A percentile compares a stretch with the other conserved stretches of the same genome.
These are phyloP conservation scores for Siniperca chuatsi DNA, from an alignment of 2,113 vertebrate species.

Conservation along the genomic window DNA sequence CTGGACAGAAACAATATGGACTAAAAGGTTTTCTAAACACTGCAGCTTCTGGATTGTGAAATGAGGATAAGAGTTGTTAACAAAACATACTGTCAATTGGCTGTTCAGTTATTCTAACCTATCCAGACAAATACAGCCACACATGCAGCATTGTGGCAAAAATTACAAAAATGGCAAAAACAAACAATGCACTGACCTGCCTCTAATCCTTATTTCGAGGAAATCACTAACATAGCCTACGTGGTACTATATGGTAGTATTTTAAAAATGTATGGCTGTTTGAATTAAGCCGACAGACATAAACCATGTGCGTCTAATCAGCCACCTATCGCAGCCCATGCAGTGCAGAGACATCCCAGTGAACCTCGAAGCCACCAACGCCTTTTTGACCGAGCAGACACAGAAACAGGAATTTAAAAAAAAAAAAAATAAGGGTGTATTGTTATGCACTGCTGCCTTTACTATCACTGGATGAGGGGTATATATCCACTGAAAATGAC, in stretches of 20 bases:
- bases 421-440: background rate
- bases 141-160: constrained; percentile 33
- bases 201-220: background rate
- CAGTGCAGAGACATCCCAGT: constrained; percentile 62
- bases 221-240: background rate
- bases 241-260: constrained; percentile 7
- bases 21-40: background rate
- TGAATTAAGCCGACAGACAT: constrained; percentile 42
- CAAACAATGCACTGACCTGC: constrained; percentile 4
- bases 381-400: constrained; percentile 64
- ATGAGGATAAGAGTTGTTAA: background rate
- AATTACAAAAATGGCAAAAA: no score
- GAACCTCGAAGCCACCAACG: constrained; percentile 73
- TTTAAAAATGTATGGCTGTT: constrained; percentile 43
- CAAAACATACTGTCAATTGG: constrained; percentile 6
- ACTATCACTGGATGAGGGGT: background rate
- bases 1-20: background rate
- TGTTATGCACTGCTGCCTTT: constrained; percentile 11
- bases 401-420: background rate
- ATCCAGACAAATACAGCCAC: constrained; percentile 17
- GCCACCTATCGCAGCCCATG: constrained; percentile 44
- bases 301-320: constrained; percentile 66
- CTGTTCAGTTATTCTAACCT: constrained; percentile 20
- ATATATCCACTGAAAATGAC: background rate
- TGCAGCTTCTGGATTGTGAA: background rate